Base-by-base conservation (phyloP, 2,888 invertebrate species). In the Xylota sylvarum region DNA sequence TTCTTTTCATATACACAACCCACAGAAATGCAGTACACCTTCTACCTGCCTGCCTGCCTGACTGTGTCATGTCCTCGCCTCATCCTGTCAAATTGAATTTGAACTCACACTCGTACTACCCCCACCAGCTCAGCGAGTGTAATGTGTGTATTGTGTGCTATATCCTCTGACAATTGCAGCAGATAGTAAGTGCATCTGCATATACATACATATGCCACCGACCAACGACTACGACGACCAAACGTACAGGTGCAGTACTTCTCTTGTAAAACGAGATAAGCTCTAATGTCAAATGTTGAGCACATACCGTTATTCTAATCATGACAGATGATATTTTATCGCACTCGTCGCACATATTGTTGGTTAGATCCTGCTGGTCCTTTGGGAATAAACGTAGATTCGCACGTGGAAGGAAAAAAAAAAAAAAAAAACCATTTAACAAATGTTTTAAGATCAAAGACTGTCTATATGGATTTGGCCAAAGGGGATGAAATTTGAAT, bases 311-410 rank as follows among this genome's bases (percentile, higher is more conserved):
- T 72, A 85, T 67, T 73, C 37, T 65, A 67, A 76, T 81, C 81
- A 81, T 76, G 81, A 85, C 67, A 76, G 70, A 76, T 76, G 70
- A 85, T 67, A 77, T 77, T 81, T 85, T 80, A 76, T 81, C 72
- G 67, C 67, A 80, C 80, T 65, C 74, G 60, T 76, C 67, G 43
- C 80, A 74, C 70, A 80, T 67, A 73, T 35, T 43, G 12, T 48
- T 5, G 14, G 43, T 6, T 7, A 3, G 48, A 48, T 48, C 19
- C 48, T 48, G 48, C 9, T 19, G 5, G 19, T 50, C 50, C 10
- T 23, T 4, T 50, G 50, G 23, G 23, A 50, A 5, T 23, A 4
- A 9, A 32, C 14, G 2, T 3, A 14, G 32, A 43, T 43, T 14
- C 23, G 27, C 17, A 58, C 67, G 48, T 14, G 56, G n/a, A n/a